Base-by-base conservation (phyloP, 1,140 invertebrate species). In the Bombus pascuorum region DNA sequence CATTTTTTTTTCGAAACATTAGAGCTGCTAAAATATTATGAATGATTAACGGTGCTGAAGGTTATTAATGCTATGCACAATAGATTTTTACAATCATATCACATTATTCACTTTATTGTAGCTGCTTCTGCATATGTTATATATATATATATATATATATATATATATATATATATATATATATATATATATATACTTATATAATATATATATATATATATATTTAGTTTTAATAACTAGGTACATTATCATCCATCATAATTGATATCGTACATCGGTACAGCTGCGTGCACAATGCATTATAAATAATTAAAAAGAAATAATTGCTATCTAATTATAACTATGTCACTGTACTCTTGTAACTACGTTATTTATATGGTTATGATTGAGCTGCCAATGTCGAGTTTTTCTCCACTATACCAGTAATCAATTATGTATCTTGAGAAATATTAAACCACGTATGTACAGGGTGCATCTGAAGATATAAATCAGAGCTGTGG, bases 51-150 rank as follows among this genome's bases (percentile, higher is more conserved):
- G 22, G n/a, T 83, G 2, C 10, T 28, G 25, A 6, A 62, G 72
- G 15, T 68, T 25, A 42, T 42, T 15, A n/a, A 68, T 75, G 47
- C 10, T 32, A 39, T 53, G 15, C n/a, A 34, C 22, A 44, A 47
- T 32, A 68, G 47, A 39, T 57, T 70, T 83, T 42, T 76, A 62
- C n/a, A 83, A 82, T 82, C 22, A 80, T 85, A 86, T 86, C 84
- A 82, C 84, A 86, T 86, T 82, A 86, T 86, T 86, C 79, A 59
- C 47, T 86, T 86, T 86, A 86, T 86, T 86, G 70, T 86, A 81
- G 57, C 53, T 37, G 34, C 44, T 68, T 74, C 28, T 62, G 79
- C 78, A 73, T 76, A 53, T 53, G 18, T 53, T 53, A 53, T 47
- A 18, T 47, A 47, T 47, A 53, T 74, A 53, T 75, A 75, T 47